Conservation (phyloP, 1,140 invertebrate genomes). For the Parapsyche elsis region DNA sequence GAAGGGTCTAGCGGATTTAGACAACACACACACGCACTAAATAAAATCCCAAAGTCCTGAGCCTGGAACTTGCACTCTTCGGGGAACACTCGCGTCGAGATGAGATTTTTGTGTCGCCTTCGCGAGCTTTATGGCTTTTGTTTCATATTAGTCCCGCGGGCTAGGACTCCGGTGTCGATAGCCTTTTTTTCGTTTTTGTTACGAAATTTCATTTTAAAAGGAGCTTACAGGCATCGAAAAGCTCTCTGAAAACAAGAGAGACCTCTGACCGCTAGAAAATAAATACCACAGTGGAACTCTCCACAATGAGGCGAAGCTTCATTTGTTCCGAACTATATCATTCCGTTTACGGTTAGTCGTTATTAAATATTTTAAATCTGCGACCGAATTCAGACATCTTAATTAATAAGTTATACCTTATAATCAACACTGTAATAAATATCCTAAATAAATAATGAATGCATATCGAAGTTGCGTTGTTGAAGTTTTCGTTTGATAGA, state of each 20-base stretch:
- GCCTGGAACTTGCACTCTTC: constrained; percentile 16
- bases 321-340: no score
- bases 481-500: no score
- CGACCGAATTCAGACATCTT: no score
- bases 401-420: no score
- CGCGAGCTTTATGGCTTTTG: constrained; percentile 35
- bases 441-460: no score
- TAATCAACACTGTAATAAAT: no score
- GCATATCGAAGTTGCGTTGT: no score
- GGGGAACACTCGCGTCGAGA: constrained; percentile 14
- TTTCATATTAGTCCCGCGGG: constrained; percentile 35
- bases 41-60: constrained; percentile 4
- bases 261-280: no score
- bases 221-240: neutral
- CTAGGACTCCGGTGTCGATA: neutral
- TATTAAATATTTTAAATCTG: no score
- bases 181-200: neutral
- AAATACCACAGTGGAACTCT: no score
- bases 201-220: constrained; percentile 9
- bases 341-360: no score
- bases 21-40: neutral
- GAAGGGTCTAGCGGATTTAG: neutral
- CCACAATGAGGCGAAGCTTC: no score
- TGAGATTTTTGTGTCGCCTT: constrained; percentile 37
- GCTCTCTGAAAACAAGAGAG: neutral